phyloP scores from a whole-genome alignment of 2,797 vertebrate genomes.

The Hydrophis major region DNA sequence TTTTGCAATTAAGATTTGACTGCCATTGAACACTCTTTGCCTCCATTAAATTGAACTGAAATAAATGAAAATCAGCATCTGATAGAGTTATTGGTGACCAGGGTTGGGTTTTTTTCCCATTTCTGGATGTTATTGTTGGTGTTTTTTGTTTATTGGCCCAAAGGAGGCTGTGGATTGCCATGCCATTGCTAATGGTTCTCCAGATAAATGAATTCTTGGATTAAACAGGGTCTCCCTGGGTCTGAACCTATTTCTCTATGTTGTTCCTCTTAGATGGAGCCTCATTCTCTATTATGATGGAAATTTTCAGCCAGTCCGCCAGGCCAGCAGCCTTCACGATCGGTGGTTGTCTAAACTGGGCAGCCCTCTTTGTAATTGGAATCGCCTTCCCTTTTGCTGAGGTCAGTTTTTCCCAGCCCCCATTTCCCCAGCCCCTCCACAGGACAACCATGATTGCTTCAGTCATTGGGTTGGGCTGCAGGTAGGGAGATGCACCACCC shows the following conservation, averaged over 20 bases:
- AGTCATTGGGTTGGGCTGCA: neutral
- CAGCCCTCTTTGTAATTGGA: slow-evolving; percentile 78
- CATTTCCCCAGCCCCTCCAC: too few species aligned
- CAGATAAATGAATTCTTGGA: neutral
- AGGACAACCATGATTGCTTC: too few species aligned
- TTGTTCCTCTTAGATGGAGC: slow-evolving; percentile 76
- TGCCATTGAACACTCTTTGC: neutral
- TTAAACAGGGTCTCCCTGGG: neutral
- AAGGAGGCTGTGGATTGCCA: neutral
- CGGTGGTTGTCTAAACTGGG: slow-evolving; percentile 82
- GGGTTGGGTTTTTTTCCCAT: neutral
- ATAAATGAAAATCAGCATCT: neutral
- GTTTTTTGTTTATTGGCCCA: neutral
- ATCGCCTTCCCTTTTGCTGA: slow-evolving; percentile 83
- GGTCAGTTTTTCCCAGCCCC: slow-evolving; percentile 57
- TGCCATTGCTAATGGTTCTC: neutral
- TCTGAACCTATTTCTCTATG: neutral
- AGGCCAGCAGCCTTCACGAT: slow-evolving; percentile 83
- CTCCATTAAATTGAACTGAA: neutral
- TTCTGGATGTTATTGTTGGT: neutral
- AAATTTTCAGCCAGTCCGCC: slow-evolving; percentile 82
- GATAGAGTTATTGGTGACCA: neutral
- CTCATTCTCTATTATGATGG: slow-evolving; percentile 80
- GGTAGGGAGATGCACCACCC: neutral
- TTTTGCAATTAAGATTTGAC: neutral